Conservation (phyloP, 2,888 invertebrate genomes). For the Hirtodrosophila duncani region DNA sequence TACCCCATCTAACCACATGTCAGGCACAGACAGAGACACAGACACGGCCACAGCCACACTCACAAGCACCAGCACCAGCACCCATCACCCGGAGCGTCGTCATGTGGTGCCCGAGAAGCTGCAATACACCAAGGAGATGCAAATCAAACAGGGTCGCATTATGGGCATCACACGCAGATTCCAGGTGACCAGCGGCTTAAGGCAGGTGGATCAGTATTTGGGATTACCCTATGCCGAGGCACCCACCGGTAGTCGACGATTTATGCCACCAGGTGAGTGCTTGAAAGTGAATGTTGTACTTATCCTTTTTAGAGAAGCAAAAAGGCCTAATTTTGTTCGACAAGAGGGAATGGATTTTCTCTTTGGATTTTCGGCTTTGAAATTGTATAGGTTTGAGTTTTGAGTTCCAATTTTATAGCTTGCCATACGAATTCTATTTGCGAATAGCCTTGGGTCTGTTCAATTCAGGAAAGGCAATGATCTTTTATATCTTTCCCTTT, state of each 20-base stretch:
- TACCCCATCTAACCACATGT: conserved; percentile 8
- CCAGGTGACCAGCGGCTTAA: conserved; percentile 81
- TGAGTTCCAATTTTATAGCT: too few species aligned
- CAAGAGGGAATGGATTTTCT: background rate
- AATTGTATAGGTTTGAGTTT: too few species aligned
- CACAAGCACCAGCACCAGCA: conserved; percentile 47
- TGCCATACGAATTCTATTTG: too few species aligned
- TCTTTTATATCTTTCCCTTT: too few species aligned
- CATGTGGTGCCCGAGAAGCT: conserved; percentile 75
- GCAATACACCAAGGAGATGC: conserved; percentile 81
- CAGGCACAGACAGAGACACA: conserved; percentile 9
- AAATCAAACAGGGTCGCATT: conserved; percentile 84
- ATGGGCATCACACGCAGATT: conserved; percentile 84
- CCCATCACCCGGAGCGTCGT: conserved; percentile 64
- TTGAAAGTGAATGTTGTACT: background rate
- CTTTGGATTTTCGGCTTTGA: background rate
- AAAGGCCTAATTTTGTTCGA: too few species aligned
- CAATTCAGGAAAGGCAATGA: too few species aligned
- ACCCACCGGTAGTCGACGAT: conserved; percentile 85
- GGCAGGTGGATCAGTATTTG: conserved; percentile 85
- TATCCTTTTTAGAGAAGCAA: background rate
- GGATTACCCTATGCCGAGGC: conserved; percentile 91
- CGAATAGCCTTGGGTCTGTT: too few species aligned
- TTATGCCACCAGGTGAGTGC: conserved; percentile 88
- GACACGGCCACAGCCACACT: background rate